Evolutionary conservation across 1,140 invertebrate species (phyloP).

Genomic region (Brachionus plicatilis): DNA sequence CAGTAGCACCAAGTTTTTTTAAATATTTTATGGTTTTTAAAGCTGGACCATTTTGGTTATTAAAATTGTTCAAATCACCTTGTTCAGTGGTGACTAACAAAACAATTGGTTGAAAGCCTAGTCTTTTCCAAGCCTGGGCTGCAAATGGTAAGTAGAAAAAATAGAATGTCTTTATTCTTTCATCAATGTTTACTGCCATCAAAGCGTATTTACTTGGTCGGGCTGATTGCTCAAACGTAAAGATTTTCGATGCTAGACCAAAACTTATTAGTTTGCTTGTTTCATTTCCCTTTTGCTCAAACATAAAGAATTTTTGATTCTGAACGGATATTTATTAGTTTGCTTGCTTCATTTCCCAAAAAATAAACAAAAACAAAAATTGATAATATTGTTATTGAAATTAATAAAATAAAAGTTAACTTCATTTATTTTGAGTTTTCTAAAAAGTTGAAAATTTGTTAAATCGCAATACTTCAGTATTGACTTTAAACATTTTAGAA

Average conservation of each 20-base stretch:
- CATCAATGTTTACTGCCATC: background rate
- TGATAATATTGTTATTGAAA: no score
- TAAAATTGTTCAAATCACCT: background rate
- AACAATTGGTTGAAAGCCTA: background rate
- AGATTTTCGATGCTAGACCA: background rate
- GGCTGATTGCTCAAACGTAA: background rate
- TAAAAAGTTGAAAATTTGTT: no score
- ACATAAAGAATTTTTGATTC: background rate
- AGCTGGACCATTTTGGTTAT: background rate
- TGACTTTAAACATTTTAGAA: no score
- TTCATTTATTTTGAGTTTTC: no score
- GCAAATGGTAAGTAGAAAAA: constrained; percentile 23
- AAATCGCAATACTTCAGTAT: no score
- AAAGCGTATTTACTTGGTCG: background rate
- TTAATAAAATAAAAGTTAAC: no score
- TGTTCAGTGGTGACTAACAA: background rate
- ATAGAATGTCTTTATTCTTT: background rate
- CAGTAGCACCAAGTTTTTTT: background rate
- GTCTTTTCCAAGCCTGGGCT: background rate
- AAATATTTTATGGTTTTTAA: background rate
- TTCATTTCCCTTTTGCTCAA: background rate
- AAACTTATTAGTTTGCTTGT: background rate
- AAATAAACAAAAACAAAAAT: background rate
- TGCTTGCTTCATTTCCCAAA: background rate
- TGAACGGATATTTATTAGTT: background rate